phyloP scores from a whole-genome alignment of 2,113 vertebrate species.

The Archocentrus centrarchus region DNA sequence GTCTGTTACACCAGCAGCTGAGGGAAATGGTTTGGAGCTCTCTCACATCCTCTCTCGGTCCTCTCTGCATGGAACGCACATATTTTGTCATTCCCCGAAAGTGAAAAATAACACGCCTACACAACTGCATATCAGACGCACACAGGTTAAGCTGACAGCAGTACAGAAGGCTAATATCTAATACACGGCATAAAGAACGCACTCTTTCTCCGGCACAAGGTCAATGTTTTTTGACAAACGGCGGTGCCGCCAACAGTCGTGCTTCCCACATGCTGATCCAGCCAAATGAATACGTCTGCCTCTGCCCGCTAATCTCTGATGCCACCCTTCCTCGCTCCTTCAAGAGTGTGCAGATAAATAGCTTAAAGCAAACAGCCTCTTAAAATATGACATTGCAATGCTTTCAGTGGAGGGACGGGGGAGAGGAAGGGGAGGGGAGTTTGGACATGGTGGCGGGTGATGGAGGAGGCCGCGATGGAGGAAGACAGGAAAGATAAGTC shows the following conservation, averaged over 20 bases:
- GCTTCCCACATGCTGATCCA: constrained; percentile 43
- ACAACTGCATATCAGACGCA: not conserved
- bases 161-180: not conserved
- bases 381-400: constrained; percentile 71
- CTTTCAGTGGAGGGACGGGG: constrained; percentile 17
- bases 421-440: constrained; percentile 7
- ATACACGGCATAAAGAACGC: constrained; percentile 19
- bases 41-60: constrained; percentile 52
- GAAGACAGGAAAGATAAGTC: constrained; percentile 3
- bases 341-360: constrained; percentile 61
- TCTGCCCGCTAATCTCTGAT: constrained; percentile 57
- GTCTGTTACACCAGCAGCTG: constrained; percentile 51
- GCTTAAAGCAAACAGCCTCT: constrained; percentile 59
- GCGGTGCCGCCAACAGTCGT: not conserved
- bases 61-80: constrained; percentile 6
- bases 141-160: not conserved
- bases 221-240: constrained; percentile 39
- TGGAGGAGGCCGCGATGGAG: not conserved
- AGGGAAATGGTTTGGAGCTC: constrained; percentile 60
- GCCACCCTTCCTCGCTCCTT: constrained; percentile 39
- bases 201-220: constrained; percentile 38
- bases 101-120: constrained; percentile 25
- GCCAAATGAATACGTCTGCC: constrained; percentile 62
- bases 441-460: not conserved
- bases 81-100: constrained; percentile 24